Conservation (phyloP, 1,140 invertebrate genomes). For the Chironomus tepperi region DNA sequence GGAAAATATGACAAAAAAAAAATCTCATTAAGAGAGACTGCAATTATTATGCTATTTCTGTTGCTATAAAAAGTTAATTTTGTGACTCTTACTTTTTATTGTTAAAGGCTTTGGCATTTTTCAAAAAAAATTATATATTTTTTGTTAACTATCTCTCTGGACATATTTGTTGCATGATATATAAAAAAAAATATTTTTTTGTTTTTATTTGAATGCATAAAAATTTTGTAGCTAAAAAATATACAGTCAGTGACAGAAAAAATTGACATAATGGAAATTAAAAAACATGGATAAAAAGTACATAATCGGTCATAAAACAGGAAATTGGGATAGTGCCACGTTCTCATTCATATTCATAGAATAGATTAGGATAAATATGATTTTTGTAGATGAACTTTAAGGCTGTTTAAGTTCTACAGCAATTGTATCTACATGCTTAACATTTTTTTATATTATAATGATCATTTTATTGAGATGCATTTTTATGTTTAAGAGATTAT, state of each 20-base stretch:
- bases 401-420: no score
- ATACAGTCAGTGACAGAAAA: background rate
- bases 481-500: no score
- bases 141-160: background rate
- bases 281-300: no score
- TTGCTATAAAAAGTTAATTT: background rate
- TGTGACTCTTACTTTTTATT: background rate
- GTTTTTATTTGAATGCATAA: background rate
- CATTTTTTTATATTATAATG: no score
- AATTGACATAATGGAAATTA: no score
- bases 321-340: no score
- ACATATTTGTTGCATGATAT: slow-evolving; percentile 13
- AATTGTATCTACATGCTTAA: no score
- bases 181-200: background rate
- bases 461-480: no score
- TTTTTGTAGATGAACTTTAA: no score
- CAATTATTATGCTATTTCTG: background rate
- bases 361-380: no score
- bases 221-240: background rate
- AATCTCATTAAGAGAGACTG: background rate
- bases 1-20: background rate
- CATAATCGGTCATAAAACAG: no score
- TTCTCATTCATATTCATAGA: no score
- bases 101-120: background rate
- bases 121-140: background rate